phyloP scores from a whole-genome alignment of 2,113 vertebrate species.

The Montifringilla adamsi region DNA sequence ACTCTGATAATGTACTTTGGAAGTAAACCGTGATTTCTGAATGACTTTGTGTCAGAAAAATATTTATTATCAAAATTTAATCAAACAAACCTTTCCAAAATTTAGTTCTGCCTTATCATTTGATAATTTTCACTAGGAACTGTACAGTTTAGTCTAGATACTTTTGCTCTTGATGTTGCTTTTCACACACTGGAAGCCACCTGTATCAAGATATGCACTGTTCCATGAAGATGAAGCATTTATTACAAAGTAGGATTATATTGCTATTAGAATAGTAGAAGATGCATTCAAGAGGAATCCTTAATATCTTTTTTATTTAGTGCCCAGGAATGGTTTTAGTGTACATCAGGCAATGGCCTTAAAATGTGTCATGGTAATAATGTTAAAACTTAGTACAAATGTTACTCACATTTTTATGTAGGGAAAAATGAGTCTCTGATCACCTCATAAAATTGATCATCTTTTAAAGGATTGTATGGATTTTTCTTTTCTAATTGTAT shows the following conservation, averaged over 20 bases:
- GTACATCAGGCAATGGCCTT: background rate
- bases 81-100: background rate
- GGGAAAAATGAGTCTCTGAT: background rate
- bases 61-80: background rate
- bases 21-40: background rate
- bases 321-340: background rate
- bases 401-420: background rate
- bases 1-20: background rate
- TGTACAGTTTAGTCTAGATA: background rate
- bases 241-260: background rate
- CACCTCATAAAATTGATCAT: background rate
- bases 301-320: background rate
- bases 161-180: background rate
- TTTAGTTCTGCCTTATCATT: background rate
- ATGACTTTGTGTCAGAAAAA: background rate
- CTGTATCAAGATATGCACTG: background rate
- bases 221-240: background rate
- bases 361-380: background rate
- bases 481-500: background rate
- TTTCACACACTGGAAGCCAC: background rate
- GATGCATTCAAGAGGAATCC: background rate
- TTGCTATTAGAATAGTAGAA: background rate
- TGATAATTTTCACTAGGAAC: background rate
- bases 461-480: background rate
- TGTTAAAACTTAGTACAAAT: background rate